A percentile compares a stretch with the other conserved stretches of the same genome.
Evolutionary conservation across 1,140 invertebrate genomes (phyloP).

Genomic region (Papilio polytes): DNA sequence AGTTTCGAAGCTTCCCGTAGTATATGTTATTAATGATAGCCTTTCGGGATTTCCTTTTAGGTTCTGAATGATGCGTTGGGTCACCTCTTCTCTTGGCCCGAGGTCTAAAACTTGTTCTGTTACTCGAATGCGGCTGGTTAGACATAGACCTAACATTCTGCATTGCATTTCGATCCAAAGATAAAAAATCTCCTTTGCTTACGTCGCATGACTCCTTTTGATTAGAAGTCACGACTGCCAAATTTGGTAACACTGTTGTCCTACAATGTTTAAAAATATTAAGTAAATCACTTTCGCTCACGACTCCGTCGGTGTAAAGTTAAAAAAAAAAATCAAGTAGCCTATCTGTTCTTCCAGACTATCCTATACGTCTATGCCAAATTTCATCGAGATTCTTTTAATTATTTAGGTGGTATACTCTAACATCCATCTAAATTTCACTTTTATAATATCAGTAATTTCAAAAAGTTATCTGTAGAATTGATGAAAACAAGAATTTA

Average conservation of each 20-base stretch:
- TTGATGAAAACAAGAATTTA: too few relatives aligned
- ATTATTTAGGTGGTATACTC: too few relatives aligned
- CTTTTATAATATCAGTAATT: too few relatives aligned
- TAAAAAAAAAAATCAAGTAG: too few relatives aligned
- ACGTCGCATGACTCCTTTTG: not conserved
- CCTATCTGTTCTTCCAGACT: too few relatives aligned
- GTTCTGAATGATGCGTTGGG: not conserved
- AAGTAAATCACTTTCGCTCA: too few relatives aligned
- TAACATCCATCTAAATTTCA: too few relatives aligned
- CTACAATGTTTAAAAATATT: slow-evolving; percentile 46
- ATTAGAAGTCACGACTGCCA: slow-evolving; percentile 31
- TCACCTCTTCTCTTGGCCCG: not conserved
- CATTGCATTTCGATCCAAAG: slow-evolving; percentile 1
- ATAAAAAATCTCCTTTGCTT: not conserved
- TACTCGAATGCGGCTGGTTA: slow-evolving; percentile 1
- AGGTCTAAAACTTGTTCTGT: not conserved
- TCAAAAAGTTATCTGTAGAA: too few relatives aligned
- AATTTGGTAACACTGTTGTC: slow-evolving; percentile 52
- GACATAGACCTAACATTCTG: not conserved
- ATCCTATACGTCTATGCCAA: too few relatives aligned
- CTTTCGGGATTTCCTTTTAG: slow-evolving; percentile 1
- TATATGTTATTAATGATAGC: slow-evolving; percentile 24
- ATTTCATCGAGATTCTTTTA: too few relatives aligned
- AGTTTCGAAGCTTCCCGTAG: not conserved
- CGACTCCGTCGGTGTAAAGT: too few relatives aligned